These are phyloP conservation scores for Zenarchopterus dispar DNA, from an alignment of 2,797 vertebrate species.

Conservation along the genomic window DNA sequence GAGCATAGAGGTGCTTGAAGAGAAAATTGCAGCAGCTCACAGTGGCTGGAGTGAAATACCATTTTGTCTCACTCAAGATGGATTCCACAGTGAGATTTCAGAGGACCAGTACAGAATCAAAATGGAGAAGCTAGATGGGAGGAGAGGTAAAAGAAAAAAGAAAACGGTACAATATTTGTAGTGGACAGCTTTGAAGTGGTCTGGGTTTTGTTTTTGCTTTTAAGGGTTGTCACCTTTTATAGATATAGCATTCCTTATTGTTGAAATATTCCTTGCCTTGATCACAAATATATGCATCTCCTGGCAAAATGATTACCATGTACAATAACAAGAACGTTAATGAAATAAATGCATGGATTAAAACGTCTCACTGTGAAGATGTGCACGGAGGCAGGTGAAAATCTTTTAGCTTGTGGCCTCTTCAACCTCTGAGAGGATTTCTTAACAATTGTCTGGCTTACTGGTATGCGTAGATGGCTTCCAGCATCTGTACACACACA, in stretches of 20 bases:
- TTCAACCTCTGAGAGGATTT: slow-evolving; percentile 56
- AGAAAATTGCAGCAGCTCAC: slow-evolving; percentile 78
- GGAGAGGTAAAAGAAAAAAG: slow-evolving; percentile 57
- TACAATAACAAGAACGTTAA: background rate
- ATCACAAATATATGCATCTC: background rate
- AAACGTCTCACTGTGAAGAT: background rate
- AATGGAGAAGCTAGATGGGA: slow-evolving; percentile 79
- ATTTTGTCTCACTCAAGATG: slow-evolving; percentile 82
- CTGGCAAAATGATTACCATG: slow-evolving; percentile 10
- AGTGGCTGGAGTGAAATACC: slow-evolving; percentile 77
- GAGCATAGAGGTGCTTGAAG: slow-evolving; percentile 73
- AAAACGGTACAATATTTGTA: slow-evolving; percentile 39
- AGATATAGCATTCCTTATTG: background rate
- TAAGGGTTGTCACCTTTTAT: slow-evolving; percentile 8
- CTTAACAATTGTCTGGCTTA: slow-evolving; percentile 55
- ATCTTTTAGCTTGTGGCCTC: slow-evolving; percentile 54
- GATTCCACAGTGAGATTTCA: slow-evolving; percentile 80
- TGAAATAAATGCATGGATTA: background rate
- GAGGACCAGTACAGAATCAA: slow-evolving; percentile 78
- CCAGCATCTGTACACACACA: slow-evolving; percentile 40
- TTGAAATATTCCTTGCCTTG: background rate
- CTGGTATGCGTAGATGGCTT: slow-evolving; percentile 56
- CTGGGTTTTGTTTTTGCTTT: slow-evolving; percentile 43
- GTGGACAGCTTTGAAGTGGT: slow-evolving; percentile 58
- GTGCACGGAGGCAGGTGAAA: slow-evolving; percentile 6